These are phyloP conservation scores for Megaustenia siamemsis DNA, from an alignment of 2,888 invertebrate genomes.

Conservation along the genomic window DNA sequence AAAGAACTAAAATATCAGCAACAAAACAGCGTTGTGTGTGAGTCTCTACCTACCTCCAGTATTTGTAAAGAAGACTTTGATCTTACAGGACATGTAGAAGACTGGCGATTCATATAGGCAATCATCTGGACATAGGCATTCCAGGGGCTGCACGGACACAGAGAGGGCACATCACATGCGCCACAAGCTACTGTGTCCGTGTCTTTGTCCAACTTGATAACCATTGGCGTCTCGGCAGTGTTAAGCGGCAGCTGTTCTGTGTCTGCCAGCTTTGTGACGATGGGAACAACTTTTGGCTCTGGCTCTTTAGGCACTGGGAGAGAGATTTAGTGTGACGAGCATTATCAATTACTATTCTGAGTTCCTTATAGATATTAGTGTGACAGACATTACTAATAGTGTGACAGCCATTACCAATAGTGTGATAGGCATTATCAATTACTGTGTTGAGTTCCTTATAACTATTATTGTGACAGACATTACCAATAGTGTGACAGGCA, in stretches of 20 bases:
- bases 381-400: too few relatives aligned
- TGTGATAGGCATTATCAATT: too few relatives aligned
- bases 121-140: slow-evolving; percentile 13
- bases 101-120: background rate
- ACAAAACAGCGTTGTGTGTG: too few relatives aligned
- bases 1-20: too few relatives aligned
- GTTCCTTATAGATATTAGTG: too few relatives aligned
- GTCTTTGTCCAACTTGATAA: slow-evolving; percentile 49
- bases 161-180: background rate
- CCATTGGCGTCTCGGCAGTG: slow-evolving; percentile 27
- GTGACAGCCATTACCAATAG: too few relatives aligned
- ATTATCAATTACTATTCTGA: too few relatives aligned
- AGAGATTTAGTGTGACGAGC: background rate
- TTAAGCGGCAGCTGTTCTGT: slow-evolving; percentile 70
- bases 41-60: background rate
- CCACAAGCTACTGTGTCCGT: background rate
- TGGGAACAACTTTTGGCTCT: slow-evolving; percentile 59
- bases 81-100: background rate
- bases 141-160: background rate
- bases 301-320: slow-evolving; percentile 28
- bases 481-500: too few relatives aligned
- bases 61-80: background rate
- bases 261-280: slow-evolving; percentile 71
- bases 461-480: too few relatives aligned
- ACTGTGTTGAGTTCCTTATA: too few relatives aligned